Conservation (phyloP, 2,888 invertebrate species). For the Plebejus argus region DNA sequence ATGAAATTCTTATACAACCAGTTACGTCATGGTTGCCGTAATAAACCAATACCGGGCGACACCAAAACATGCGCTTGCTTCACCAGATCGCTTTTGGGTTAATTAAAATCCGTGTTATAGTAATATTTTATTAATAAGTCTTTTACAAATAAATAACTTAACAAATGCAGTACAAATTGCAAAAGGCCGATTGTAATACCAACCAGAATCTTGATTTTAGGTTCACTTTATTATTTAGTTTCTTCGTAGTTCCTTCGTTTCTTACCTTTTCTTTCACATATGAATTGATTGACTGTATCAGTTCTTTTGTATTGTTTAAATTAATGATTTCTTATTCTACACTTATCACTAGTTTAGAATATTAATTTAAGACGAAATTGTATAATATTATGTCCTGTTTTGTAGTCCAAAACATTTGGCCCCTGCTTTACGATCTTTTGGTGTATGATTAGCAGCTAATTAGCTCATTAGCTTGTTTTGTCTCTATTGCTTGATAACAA, state of each 20-base stretch:
- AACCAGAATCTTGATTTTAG: not conserved
- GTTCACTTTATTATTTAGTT: not conserved
- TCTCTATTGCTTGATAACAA: not conserved
- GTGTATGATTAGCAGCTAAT: not conserved
- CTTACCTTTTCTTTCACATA: not conserved
- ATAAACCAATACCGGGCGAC: slow-evolving; percentile 33
- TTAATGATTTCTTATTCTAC: not conserved
- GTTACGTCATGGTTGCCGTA: slow-evolving; percentile 32
- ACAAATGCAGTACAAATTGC: slow-evolving; percentile 22
- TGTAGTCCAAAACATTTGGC: not conserved
- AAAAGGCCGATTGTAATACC: not conserved
- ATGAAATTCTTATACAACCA: slow-evolving; percentile 30
- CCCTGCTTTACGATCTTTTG: too few relatives aligned
- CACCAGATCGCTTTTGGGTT: slow-evolving; percentile 12
- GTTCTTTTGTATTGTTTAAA: not conserved
- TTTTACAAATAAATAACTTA: slow-evolving; percentile 22
- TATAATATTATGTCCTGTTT: not conserved
- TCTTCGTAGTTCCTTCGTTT: not conserved
- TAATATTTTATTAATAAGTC: slow-evolving; percentile 20
- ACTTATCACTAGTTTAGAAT: not conserved
- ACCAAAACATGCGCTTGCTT: slow-evolving; percentile 29
- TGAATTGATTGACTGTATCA: not conserved
- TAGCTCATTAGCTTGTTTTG: not conserved
- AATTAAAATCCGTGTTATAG: slow-evolving; percentile 6
- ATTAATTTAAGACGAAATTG: not conserved